phyloP scores from a whole-genome alignment of 2,113 vertebrate species.

The Sturnira hondurensis region DNA sequence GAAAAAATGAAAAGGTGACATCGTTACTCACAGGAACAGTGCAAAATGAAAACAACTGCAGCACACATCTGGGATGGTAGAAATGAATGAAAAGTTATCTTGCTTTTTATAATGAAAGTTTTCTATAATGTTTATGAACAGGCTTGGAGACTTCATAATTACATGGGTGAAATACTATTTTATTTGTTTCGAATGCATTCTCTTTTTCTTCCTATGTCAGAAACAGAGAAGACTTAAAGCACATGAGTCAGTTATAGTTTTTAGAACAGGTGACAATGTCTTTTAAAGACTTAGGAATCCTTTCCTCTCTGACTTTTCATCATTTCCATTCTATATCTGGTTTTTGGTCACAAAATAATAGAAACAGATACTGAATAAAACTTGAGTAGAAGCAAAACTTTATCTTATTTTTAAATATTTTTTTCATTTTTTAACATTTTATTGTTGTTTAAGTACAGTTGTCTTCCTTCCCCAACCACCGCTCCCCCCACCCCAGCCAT shows the following conservation, averaged over 20 bases:
- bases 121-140: constrained; percentile 33
- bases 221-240: constrained; percentile 23
- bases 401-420: too few relatives aligned
- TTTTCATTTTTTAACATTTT: too few relatives aligned
- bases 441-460: too few relatives aligned
- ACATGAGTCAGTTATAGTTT: background rate
- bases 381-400: constrained; percentile 20
- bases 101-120: constrained; percentile 43
- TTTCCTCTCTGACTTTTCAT: constrained; percentile 8
- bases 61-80: background rate
- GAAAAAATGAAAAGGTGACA: constrained; percentile 34
- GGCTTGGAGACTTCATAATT: constrained; percentile 24
- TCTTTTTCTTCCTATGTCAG: constrained; percentile 28
- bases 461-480: too few relatives aligned
- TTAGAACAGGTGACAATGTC: background rate
- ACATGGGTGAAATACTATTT: constrained; percentile 39
- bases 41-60: constrained; percentile 21
- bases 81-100: constrained; percentile 32
- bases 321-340: background rate
- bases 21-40: constrained; percentile 17
- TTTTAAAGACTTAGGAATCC: constrained; percentile 24
- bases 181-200: constrained; percentile 38
- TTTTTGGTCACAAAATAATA: background rate
- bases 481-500: too few relatives aligned
- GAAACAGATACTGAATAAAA: background rate